Conservation (phyloP, 2,113 vertebrate species). For the Leucosticte australis region DNA sequence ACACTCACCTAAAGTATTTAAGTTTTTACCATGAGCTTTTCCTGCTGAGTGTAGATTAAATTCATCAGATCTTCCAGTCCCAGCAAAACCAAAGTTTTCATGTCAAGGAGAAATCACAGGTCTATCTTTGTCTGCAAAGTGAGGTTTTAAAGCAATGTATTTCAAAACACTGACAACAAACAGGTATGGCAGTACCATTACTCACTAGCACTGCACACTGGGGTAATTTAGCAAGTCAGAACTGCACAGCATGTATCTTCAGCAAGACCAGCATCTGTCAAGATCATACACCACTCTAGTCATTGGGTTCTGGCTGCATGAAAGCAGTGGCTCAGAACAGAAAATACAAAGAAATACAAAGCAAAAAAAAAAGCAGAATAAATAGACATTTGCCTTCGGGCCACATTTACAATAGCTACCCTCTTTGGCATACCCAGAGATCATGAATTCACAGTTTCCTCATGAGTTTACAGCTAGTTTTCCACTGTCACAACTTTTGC, state of each 20-base stretch:
- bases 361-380: neutral
- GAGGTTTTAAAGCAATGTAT: rapidly evolving
- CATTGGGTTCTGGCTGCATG: neutral
- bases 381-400: neutral
- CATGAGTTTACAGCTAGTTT: neutral
- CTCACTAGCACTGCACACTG: neutral
- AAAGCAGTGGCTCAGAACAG: neutral
- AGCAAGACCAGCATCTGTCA: neutral
- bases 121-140: neutral
- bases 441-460: neutral
- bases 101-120: neutral
- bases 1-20: neutral
- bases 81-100: neutral
- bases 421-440: neutral
- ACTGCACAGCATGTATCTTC: neutral
- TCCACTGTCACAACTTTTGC: neutral
- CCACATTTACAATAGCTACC: neutral
- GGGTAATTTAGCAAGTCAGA: neutral
- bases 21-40: neutral
- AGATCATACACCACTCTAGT: neutral
- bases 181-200: neutral
- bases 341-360: neutral
- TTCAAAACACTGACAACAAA: neutral
- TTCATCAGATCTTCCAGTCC: neutral
- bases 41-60: neutral